Evolutionary conservation across 2,797 vertebrate genomes (phyloP), one percentile per base, ranked within the genome.

Genomic region (Leuciscus waleckii): DNA sequence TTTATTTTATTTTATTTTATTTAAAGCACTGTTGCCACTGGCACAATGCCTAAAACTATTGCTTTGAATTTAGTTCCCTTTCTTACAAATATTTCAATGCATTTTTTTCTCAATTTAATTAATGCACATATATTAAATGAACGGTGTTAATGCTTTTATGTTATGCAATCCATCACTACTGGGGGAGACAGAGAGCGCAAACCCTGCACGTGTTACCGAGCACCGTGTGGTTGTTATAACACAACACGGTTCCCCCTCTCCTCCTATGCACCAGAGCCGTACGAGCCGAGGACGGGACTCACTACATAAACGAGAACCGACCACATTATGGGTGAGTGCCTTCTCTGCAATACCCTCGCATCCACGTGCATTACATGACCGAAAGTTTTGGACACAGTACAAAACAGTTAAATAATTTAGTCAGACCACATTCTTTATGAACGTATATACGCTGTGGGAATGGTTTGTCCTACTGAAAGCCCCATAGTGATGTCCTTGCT

Each of bases 311-410:
- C 68, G 83, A 81, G 84, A 54, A 86, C 32, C 75, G 80, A 87
- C 41, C 87, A 90, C 87, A 93, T 79, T 83, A 91, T 94, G 91
- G 91, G 91, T 92, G 79, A 93, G 93, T 87, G 67, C 10, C 3
- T 19, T 17, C 19, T 23, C 37, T 19, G 29, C 17, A 49, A 35
- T 67, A 6, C 23, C 26, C 41, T 74, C 4, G 29, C 63, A n/a
- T 54, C 13, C 39, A 39, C 37, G 35, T 58, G 74, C 39, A 71
- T 75, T 49, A 56, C 26, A 54, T 56, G 54, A 39, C 35, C 2
- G 9, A 79, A 76, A n/a, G 8, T 75, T 54, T 21, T 76, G n/a
- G 17, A 29, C n/a, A 19, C 1, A n/a, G 41, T 71, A 39, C 46
- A 46, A 49, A 77, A 29, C 43, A 46, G 21, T n/a, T 17, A 56